A percentile compares a stretch with the other conserved stretches of the same genome.
phyloP scores from a whole-genome alignment of 1,140 invertebrate genomes.

The Leptinotarsa undecemlineata region DNA sequence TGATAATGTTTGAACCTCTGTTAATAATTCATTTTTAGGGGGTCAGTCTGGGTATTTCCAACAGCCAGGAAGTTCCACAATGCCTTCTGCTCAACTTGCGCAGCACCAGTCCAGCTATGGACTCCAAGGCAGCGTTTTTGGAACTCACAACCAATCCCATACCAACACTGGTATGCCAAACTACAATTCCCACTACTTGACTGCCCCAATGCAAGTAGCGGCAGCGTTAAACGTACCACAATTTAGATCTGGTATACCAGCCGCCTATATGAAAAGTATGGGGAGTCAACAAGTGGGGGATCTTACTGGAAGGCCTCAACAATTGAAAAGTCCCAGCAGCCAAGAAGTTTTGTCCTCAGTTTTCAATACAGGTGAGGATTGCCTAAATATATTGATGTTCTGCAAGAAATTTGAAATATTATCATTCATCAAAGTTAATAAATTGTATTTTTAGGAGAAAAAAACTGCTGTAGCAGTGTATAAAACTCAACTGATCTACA shows the following conservation, averaged over 20 bases:
- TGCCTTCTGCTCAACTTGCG: constrained; percentile 48
- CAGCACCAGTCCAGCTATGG: constrained; percentile 53
- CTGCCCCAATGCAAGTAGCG: constrained; percentile 46
- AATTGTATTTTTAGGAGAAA: too few relatives aligned
- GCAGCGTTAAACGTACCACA: constrained; percentile 45
- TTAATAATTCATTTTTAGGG: constrained; percentile 33
- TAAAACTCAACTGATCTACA: too few relatives aligned
- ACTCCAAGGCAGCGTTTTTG: constrained; percentile 52
- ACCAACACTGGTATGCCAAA: constrained; percentile 49
- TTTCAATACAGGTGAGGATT: constrained; percentile 51
- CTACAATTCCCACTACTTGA: constrained; percentile 44
- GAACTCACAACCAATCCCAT: constrained; percentile 51
- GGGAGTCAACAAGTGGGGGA: constrained; percentile 39
- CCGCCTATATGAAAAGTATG: constrained; percentile 48
- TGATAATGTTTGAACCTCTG: background rate
- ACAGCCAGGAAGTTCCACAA: constrained; percentile 50
- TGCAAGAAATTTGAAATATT: background rate
- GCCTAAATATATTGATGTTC: background rate
- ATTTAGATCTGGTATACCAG: constrained; percentile 40
- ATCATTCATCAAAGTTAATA: too few relatives aligned
- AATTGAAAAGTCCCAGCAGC: constrained; percentile 52
- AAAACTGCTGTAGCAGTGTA: too few relatives aligned
- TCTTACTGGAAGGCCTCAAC: constrained; percentile 47
- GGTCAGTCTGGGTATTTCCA: constrained; percentile 54
- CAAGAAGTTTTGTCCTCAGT: constrained; percentile 53